Percentiles rank a stretch among this genome's conserved stretches.
phyloP scores from a whole-genome alignment of 1,140 invertebrate species.

The Drosophila lini region DNA sequence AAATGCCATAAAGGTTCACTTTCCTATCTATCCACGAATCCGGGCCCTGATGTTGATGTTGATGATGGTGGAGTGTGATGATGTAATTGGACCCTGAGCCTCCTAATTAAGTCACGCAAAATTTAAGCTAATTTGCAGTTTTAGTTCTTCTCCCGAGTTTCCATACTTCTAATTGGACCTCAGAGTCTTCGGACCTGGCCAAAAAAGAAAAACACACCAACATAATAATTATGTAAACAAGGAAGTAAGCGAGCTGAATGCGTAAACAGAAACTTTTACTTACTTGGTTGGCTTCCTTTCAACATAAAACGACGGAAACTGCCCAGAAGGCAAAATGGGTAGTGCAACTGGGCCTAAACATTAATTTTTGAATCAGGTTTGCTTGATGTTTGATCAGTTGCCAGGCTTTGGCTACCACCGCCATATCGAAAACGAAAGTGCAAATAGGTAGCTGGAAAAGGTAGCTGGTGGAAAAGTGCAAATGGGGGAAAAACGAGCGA shows the following conservation, averaged over 20 bases:
- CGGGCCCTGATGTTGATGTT: conserved; percentile 2
- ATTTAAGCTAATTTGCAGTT: conserved; percentile 69
- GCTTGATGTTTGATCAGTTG: conserved; percentile 40
- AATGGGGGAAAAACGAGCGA: conserved; percentile 28
- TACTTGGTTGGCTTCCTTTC: conserved; percentile 42
- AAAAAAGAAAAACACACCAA: not conserved
- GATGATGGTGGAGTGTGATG: conserved; percentile 36
- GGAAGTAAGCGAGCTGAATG: conserved; percentile 48
- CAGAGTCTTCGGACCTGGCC: conserved; percentile 11
- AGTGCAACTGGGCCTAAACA: conserved; percentile 49
- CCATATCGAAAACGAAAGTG: conserved; percentile 81
- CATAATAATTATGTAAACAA: conserved; percentile 62
- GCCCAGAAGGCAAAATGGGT: conserved; percentile 32
- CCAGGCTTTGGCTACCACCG: not conserved
- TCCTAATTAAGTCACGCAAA: conserved; percentile 79
- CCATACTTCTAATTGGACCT: conserved; percentile 58
- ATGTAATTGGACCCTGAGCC: conserved; percentile 55
- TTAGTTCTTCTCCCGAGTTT: conserved; percentile 51
- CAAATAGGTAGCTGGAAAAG: conserved; percentile 53
- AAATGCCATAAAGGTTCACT: conserved; percentile 44
- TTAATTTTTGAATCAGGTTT: conserved; percentile 62
- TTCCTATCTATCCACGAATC: conserved; percentile 42
- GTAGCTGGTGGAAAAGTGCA: conserved; percentile 23
- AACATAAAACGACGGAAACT: conserved; percentile 52
- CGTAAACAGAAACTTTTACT: conserved; percentile 49